Evolutionary conservation across 2,797 vertebrate species (phyloP).

Genomic region (Acropternis orthonyx): DNA sequence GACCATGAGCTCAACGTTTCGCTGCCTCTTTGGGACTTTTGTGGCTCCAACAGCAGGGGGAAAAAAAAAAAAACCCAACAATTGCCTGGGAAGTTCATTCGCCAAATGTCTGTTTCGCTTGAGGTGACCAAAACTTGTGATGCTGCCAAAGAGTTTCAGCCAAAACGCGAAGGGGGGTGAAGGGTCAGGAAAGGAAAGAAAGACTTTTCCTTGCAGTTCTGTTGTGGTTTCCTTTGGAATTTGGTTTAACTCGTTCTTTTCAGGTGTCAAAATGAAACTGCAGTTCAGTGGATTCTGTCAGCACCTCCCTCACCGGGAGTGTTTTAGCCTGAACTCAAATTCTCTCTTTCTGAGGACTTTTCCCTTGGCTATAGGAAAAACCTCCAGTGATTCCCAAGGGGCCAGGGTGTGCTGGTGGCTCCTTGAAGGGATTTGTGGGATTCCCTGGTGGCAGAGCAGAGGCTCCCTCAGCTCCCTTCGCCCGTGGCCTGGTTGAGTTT

Average conservation of each 20-base stretch:
- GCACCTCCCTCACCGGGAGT: not conserved
- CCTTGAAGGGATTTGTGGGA: not conserved
- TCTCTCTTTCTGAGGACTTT: not conserved
- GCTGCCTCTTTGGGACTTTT: not conserved
- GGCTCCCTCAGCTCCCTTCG: not conserved
- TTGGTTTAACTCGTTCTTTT: not conserved
- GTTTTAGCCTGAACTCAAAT: not conserved
- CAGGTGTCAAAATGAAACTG: not conserved
- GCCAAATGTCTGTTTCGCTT: conserved; percentile 13
- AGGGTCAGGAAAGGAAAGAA: not conserved
- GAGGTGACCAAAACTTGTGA: not conserved
- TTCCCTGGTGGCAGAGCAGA: not conserved
- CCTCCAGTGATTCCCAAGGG: not conserved
- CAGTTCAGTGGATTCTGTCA: not conserved
- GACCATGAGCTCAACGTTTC: not conserved
- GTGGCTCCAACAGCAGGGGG: not conserved
- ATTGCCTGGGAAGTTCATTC: not conserved
- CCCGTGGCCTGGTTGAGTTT: not conserved
- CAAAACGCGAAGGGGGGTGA: not conserved
- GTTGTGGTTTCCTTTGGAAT: not conserved
- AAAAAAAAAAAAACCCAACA: too few relatives aligned
- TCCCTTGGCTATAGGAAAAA: not conserved
- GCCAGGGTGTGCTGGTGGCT: rapidly evolving
- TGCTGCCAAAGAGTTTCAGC: not conserved
- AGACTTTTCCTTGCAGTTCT: not conserved